Evolutionary conservation across 2,888 invertebrate species (phyloP), one percentile per base, ranked within the genome.

Genomic region (Prosapia bicincta): DNA sequence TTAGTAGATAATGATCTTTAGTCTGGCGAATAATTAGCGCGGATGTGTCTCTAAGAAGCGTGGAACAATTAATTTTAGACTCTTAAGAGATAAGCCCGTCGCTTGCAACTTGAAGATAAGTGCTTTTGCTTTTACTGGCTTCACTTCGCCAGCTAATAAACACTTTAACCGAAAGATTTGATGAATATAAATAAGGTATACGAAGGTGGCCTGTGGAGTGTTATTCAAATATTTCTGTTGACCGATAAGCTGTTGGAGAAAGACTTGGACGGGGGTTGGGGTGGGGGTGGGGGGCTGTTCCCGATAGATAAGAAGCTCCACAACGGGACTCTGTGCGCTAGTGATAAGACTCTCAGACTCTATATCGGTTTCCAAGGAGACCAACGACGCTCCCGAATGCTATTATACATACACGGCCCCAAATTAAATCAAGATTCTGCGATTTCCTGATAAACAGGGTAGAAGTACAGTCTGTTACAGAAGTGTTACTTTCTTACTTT

Each of bases 381-480:
- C 54, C 54, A 20, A 9, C n/a, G 38, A 38, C 13, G 78, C 71
- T 32, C 32, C 78, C 69, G 71, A 69, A 68, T 38, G 26, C 74
- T 54, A 71, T 71, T 70, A 75, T 66, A 72, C 77, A 75, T 73
- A 68, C 77, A 69, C 73, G 66, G 70, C 71, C 77, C 73, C 69
- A 75, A 76, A 77, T 79, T 78, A 76, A 79, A 79, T 79, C 79
- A 72, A 78, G 79, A 79, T 79, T 74, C 79, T 79, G 79, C 74
- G 79, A 79, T 79, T 72, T 66, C 69, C 28, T 67, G 79, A 79
- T 79, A 79, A 77, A 69, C 26, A 65, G 69, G 54, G 13, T 13
- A 13, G 38, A 38, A 38, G 54, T 54, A 54, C 54, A 54, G 54
- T 54, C 54, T 3, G 54, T 5, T 5, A n/a, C 7, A 9, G 20